phyloP scores from a whole-genome alignment of 2,888 invertebrate species.

The Campoplex capitator region DNA sequence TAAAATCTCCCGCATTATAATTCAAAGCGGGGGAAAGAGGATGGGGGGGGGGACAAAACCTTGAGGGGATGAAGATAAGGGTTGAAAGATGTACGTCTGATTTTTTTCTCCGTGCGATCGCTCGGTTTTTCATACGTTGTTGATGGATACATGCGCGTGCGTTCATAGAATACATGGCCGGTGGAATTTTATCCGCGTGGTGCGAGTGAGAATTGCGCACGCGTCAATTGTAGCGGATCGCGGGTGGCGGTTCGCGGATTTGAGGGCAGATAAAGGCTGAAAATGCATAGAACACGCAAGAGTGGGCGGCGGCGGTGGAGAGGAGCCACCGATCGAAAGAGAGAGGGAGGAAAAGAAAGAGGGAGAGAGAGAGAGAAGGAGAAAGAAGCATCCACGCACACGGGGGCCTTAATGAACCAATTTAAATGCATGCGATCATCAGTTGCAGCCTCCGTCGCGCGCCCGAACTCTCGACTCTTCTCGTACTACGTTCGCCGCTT shows the following conservation, averaged over 20 bases:
- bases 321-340: constrained; percentile 48
- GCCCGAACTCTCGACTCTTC: constrained; percentile 80
- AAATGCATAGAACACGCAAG: constrained; percentile 57
- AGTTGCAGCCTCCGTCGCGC: constrained; percentile 81
- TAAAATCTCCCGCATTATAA: constrained; percentile 23
- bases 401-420: constrained; percentile 84
- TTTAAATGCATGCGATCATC: constrained; percentile 85
- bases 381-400: constrained; percentile 52
- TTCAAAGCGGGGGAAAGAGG: background rate
- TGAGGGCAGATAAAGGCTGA: constrained; percentile 33
- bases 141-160: background rate
- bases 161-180: constrained; percentile 9
- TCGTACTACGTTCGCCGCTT: constrained; percentile 71
- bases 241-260: constrained; percentile 29
- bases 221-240: constrained; percentile 46
- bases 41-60: background rate
- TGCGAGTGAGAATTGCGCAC: constrained; percentile 29
- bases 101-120: background rate
- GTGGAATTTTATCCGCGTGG: constrained; percentile 50
- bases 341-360: constrained; percentile 6
- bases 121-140: constrained; percentile 7
- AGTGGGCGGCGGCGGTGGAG: constrained; percentile 72
- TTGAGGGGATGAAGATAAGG: constrained; percentile 21
- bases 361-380: background rate
- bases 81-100: background rate